Conservation (phyloP, 1,140 invertebrate species). For the Manduca sexta region DNA sequence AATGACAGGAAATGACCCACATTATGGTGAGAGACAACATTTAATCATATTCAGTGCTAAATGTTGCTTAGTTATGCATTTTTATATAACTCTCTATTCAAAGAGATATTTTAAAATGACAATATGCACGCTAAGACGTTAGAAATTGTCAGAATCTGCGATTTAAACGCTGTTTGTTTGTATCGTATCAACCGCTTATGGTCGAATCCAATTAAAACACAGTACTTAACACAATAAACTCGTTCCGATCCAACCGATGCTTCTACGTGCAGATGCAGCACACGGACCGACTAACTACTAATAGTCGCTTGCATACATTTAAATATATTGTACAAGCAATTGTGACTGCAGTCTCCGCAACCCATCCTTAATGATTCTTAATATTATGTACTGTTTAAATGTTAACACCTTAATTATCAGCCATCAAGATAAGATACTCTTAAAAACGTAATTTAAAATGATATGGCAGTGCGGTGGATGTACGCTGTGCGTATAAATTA, state of each 20-base stretch:
- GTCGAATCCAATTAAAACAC: slow-evolving; percentile 46
- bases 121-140: no score
- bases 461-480: slow-evolving; percentile 34
- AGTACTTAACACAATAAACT: slow-evolving; percentile 39
- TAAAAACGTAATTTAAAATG: slow-evolving; percentile 30
- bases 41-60: no score
- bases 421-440: neutral
- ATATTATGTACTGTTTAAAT: neutral
- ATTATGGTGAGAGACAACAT: no score
- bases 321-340: slow-evolving; percentile 56
- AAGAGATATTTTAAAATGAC: no score
- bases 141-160: neutral
- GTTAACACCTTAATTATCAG: neutral
- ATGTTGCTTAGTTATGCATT: no score
- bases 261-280: slow-evolving; percentile 23
- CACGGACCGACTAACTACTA: slow-evolving; percentile 11
- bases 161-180: neutral
- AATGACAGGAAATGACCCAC: no score
- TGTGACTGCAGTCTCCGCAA: slow-evolving; percentile 9
- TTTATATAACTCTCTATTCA: no score
- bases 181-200: slow-evolving; percentile 17
- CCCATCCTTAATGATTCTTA: neutral
- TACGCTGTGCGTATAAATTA: slow-evolving; percentile 60
- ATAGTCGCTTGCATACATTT: slow-evolving; percentile 56
- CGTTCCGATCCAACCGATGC: slow-evolving; percentile 20